Percentiles rank a stretch among this genome's conserved stretches.
These are phyloP conservation scores for Drymonia ruficornis DNA, from an alignment of 2,888 invertebrate species.

Conservation along the genomic window DNA sequence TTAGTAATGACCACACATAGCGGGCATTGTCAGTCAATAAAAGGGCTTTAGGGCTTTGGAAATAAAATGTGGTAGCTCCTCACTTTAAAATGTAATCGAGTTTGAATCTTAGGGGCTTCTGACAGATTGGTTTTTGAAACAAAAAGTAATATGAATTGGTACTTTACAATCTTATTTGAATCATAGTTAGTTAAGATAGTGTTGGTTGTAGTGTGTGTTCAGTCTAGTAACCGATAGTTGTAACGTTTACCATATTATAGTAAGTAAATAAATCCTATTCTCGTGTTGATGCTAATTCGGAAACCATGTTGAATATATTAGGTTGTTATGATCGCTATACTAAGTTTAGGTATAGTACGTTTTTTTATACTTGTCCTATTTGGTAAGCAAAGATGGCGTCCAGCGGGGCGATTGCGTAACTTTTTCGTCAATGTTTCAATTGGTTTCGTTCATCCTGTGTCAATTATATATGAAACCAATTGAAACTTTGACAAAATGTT, in stretches of 20 bases:
- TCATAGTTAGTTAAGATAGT: neutral
- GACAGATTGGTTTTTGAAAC: neutral
- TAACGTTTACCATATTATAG: constrained; percentile 6
- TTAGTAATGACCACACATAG: neutral
- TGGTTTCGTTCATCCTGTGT: too few relatives aligned
- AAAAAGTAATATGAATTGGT: neutral
- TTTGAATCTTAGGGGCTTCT: neutral
- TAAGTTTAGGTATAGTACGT: neutral
- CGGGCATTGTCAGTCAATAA: neutral
- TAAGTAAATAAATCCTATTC: constrained; percentile 26
- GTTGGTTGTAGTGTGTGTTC: neutral
- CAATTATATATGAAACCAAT: too few relatives aligned
- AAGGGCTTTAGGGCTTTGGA: neutral
- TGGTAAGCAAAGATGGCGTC: too few relatives aligned
- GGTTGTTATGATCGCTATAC: constrained; percentile 8
- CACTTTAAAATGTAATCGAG: neutral
- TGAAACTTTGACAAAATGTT: too few relatives aligned
- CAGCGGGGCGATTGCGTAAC: too few relatives aligned
- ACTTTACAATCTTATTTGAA: neutral
- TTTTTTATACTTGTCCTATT: too few relatives aligned
- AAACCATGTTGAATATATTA: constrained; percentile 29
- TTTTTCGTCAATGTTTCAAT: too few relatives aligned
- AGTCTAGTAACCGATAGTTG: constrained; percentile 12
- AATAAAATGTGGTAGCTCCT: neutral
- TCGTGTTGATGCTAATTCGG: constrained; percentile 40